Conservation (phyloP, 2,797 vertebrate species). For the Catostomus latipinnis region DNA sequence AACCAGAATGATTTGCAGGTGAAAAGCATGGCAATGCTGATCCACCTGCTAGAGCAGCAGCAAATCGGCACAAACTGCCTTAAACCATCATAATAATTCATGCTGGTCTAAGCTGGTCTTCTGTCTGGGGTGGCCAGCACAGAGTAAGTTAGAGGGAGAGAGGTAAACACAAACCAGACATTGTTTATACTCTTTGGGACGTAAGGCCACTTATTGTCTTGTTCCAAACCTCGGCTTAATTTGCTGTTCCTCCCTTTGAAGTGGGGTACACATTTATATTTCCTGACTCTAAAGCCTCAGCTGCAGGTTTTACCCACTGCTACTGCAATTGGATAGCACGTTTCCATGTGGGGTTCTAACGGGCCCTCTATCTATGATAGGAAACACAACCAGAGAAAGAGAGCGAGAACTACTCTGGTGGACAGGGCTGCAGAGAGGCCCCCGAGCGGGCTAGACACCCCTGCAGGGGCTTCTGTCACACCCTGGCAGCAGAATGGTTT, state of each 20-base stretch:
- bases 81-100: no score
- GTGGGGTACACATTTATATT: slow-evolving; percentile 78
- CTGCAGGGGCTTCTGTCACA: slow-evolving; percentile 85
- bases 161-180: slow-evolving; percentile 75
- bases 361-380: slow-evolving; percentile 76
- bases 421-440: slow-evolving; percentile 78
- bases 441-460: slow-evolving; percentile 77
- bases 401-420: slow-evolving; percentile 62
- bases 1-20: no score
- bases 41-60: no score
- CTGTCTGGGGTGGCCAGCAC: slow-evolving; percentile 58
- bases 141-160: slow-evolving; percentile 4
- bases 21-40: no score
- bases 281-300: slow-evolving; percentile 71
- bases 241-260: slow-evolving; percentile 80
- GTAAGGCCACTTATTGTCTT: slow-evolving; percentile 82
- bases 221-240: slow-evolving; percentile 79
- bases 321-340: slow-evolving; percentile 81
- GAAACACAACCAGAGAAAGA: slow-evolving; percentile 77
- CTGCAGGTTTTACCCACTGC: slow-evolving; percentile 55
- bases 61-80: no score
- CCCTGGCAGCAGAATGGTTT: slow-evolving; percentile 87
- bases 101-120: slow-evolving; percentile 54
- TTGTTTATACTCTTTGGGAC: slow-evolving; percentile 79
- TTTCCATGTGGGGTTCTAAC: slow-evolving; percentile 80